Evolutionary conservation across 2,888 invertebrate genomes (phyloP).

Genomic region (Dusona sp.): DNA sequence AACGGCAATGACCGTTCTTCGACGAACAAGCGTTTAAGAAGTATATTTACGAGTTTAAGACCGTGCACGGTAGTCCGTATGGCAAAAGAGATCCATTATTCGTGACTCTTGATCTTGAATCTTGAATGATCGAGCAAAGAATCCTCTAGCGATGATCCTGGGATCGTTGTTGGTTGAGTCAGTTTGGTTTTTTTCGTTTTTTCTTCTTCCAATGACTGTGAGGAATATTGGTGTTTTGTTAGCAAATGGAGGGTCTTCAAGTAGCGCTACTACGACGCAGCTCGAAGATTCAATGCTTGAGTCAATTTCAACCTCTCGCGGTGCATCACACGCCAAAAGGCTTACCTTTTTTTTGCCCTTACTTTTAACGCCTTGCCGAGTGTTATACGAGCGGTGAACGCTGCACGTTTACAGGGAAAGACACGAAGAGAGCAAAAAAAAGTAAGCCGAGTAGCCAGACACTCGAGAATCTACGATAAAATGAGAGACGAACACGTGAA

Average conservation of each 20-base stretch:
- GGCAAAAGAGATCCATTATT: constrained; percentile 54
- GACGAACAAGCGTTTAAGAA: constrained; percentile 38
- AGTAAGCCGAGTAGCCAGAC: constrained; percentile 14
- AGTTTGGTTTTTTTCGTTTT: not conserved
- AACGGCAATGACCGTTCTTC: constrained; percentile 38
- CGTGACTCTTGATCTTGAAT: constrained; percentile 59
- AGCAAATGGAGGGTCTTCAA: constrained; percentile 8
- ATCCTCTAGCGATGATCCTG: constrained; percentile 12
- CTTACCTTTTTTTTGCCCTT: constrained; percentile 25
- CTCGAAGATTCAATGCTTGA: constrained; percentile 57
- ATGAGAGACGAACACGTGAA: constrained; percentile 30
- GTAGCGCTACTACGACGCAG: constrained; percentile 22
- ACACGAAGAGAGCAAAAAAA: constrained; percentile 30
- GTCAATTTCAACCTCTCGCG: constrained; percentile 35
- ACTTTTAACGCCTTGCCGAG: constrained; percentile 27
- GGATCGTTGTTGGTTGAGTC: constrained; percentile 17
- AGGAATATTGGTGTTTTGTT: constrained; percentile 18
- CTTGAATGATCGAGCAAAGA: constrained; percentile 40
- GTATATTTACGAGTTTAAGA: constrained; percentile 36
- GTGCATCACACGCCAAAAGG: constrained; percentile 37
- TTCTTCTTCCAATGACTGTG: constrained; percentile 3
- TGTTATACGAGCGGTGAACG: constrained; percentile 36
- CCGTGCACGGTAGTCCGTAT: constrained; percentile 34
- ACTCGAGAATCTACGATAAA: constrained; percentile 7
- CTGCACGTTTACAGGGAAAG: constrained; percentile 25